Base-by-base conservation (phyloP, 2,797 vertebrate species). In the Danio kyathit region DNA sequence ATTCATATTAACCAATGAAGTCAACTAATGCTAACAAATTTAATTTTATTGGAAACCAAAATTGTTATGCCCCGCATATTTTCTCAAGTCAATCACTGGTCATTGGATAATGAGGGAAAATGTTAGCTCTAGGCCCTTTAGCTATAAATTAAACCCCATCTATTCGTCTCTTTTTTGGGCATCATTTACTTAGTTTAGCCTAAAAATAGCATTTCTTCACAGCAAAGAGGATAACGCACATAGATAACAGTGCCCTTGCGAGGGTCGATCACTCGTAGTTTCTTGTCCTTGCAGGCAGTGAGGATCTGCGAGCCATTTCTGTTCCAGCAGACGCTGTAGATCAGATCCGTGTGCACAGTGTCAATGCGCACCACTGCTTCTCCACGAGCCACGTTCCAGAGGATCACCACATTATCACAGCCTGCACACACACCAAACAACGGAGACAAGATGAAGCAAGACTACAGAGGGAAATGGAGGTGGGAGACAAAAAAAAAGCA, bases 311-410 rank as follows among this genome's bases (percentile, higher is more conserved):
- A 93, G 5, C 96, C 96, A 0, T 97, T 94, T 1, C 82, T 88
- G 93, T 96, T 96, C 96, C 96, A 97, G 90, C 91, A 92, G 84
- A 93, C 95, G 2, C 95, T 96, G 91, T 97, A 96, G 92, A 97
- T 97, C 5, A 95, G 88, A 86, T 97, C 96, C 0, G 92, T 81
- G 89, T 97, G 96, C 16, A 96, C 29, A 0, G 82, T 91, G 51
- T 96, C 96, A 2, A 97, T 91, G 41, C 93, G 92, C 85, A 96
- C 85, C 83, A 90, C 60, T 0, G 89, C 90, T 29, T 90, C 92
- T 0, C 95, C 96, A 0, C 91, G 83, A 0, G 93, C 94, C 89
- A 97, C 96, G 0, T 97, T 96, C 96, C 96, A 97, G 86, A 97
- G 91, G 83, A 96, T 94, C 80, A 97, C 81, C 69, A 96, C 92